These are phyloP conservation scores for Sphaerophoria rueppellii DNA, from an alignment of 2,888 invertebrate species.

Conservation along the genomic window DNA sequence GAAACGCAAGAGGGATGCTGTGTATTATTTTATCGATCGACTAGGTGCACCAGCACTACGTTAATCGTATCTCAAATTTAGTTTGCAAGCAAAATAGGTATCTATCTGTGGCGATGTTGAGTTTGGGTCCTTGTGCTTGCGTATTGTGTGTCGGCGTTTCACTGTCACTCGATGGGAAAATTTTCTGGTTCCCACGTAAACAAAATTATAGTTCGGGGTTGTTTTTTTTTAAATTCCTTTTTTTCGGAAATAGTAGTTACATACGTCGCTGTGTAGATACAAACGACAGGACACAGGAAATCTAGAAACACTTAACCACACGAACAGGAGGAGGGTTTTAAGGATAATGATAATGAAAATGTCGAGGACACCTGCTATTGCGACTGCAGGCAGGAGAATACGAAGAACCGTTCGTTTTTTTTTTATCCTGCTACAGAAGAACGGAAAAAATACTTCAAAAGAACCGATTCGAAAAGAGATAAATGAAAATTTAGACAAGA, in stretches of 20 bases:
- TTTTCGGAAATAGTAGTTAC: constrained; percentile 14
- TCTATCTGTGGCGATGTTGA: constrained; percentile 40
- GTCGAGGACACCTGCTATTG: constrained; percentile 54
- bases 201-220: constrained; percentile 55
- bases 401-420: constrained; percentile 62
- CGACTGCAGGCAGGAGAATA: constrained; percentile 11
- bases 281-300: constrained; percentile 23
- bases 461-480: constrained; percentile 20
- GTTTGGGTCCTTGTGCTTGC: constrained; percentile 43
- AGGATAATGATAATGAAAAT: constrained; percentile 49
- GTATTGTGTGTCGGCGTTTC: constrained; percentile 49
- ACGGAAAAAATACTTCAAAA: constrained; percentile 7
- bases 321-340: constrained; percentile 33
- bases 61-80: constrained; percentile 28
- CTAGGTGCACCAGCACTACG: constrained; percentile 41
- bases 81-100: constrained; percentile 25
- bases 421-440: constrained; percentile 42
- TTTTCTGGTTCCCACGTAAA: constrained; percentile 60
- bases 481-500: not conserved
- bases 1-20: constrained; percentile 1
- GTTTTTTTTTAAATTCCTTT: constrained; percentile 35
- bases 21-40: constrained; percentile 50
- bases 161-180: constrained; percentile 50
- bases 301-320: constrained; percentile 37
- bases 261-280: constrained; percentile 6